These are phyloP conservation scores for Sorex fumeus DNA, from an alignment of 2,113 vertebrate genomes.

Conservation along the genomic window DNA sequence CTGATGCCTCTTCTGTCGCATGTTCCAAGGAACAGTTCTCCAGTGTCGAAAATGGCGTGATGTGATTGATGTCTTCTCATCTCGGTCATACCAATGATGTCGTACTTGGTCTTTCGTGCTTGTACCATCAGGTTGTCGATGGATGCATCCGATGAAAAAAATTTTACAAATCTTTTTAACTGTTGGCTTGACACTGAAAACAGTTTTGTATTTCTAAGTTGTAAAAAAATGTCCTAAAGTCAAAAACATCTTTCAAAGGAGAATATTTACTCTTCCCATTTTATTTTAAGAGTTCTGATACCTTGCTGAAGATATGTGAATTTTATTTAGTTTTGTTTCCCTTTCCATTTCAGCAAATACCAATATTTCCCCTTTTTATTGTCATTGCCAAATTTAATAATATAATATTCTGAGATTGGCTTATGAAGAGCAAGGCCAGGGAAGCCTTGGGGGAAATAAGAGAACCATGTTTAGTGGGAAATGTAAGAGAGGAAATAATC, in stretches of 20 bases:
- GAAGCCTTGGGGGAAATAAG: not conserved
- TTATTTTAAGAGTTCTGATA: constrained; percentile 40
- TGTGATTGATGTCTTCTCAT: too few relatives aligned
- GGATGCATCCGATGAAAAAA: too few relatives aligned
- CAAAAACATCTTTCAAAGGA: constrained; percentile 59
- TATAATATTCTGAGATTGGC: constrained; percentile 62
- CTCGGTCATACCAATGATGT: too few relatives aligned
- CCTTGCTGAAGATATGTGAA: constrained; percentile 48
- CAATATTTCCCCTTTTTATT: constrained; percentile 3
- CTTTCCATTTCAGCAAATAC: constrained; percentile 65
- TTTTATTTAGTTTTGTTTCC: constrained; percentile 56
- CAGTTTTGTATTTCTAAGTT: not conserved
- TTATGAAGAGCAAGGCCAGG: constrained; percentile 63
- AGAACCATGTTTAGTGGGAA: not conserved
- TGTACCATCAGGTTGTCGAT: too few relatives aligned
- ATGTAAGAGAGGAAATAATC: not conserved
- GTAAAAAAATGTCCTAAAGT: constrained; percentile 3
- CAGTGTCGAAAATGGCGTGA: too few relatives aligned
- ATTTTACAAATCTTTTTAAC: not conserved
- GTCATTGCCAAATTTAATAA: constrained; percentile 53
- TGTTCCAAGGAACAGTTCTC: too few relatives aligned
- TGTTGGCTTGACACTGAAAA: constrained; percentile 4
- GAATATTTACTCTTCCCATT: constrained; percentile 60
- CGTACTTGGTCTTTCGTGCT: too few relatives aligned
- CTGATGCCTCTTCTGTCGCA: too few relatives aligned